These are phyloP conservation scores for Agrotis exclamationis DNA, from an alignment of 2,888 invertebrate species.

Conservation along the genomic window DNA sequence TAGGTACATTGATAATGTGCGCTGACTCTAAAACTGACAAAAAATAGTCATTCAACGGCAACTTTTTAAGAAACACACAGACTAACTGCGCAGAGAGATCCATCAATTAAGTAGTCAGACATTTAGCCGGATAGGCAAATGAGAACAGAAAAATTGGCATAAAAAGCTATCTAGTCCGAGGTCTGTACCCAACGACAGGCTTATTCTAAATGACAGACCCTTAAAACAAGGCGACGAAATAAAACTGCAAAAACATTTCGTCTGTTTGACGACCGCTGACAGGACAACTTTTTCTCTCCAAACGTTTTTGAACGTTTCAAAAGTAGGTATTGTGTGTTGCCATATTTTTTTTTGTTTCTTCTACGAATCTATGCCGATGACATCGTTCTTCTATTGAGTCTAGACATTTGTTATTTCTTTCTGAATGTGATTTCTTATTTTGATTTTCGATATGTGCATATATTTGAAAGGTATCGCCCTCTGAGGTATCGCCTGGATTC, in stretches of 20 bases:
- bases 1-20: too few relatives aligned
- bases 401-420: slow-evolving; percentile 31
- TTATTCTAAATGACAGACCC: slow-evolving; percentile 30
- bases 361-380: slow-evolving; percentile 9
- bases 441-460: slow-evolving; percentile 14
- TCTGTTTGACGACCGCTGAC: slow-evolving; percentile 31
- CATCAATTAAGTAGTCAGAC: slow-evolving; percentile 10
- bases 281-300: slow-evolving; percentile 11
- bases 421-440: slow-evolving; percentile 10
- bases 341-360: slow-evolving; percentile 19
- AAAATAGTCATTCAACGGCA: neutral
- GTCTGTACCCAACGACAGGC: slow-evolving; percentile 41
- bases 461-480: neutral
- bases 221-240: slow-evolving; percentile 38
- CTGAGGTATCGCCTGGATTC: neutral
- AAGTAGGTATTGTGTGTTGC: neutral
- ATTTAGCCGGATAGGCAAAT: slow-evolving; percentile 18
- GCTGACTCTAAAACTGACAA: too few relatives aligned
- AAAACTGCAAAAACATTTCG: slow-evolving; percentile 42
- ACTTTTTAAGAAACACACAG: neutral
- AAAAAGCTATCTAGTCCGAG: slow-evolving; percentile 6
- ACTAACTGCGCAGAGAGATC: neutral
- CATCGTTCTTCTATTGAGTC: slow-evolving; percentile 31
- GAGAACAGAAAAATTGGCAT: slow-evolving; percentile 11
- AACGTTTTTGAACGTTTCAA: neutral